Conservation (phyloP, 2,888 invertebrate genomes). For the Caenorhabditis sulstoni region DNA sequence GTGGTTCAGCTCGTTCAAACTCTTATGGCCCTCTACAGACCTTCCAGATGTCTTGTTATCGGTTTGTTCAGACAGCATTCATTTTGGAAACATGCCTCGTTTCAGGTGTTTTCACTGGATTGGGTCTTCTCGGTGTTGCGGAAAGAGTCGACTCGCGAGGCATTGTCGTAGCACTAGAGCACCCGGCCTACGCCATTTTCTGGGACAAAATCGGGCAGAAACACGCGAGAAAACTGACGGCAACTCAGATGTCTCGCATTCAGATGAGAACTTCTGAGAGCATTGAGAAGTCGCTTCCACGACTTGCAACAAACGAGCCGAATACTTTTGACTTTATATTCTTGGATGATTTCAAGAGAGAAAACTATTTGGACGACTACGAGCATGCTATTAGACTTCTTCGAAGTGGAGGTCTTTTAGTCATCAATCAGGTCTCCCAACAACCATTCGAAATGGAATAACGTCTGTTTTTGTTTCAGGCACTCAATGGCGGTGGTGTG, state of each 20-base stretch:
- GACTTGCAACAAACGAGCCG: slow-evolving; percentile 66
- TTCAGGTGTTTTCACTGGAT: slow-evolving; percentile 67
- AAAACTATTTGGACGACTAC: slow-evolving; percentile 81
- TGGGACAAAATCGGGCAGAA: slow-evolving; percentile 73
- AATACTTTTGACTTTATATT: slow-evolving; percentile 72
- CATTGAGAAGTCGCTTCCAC: slow-evolving; percentile 64
- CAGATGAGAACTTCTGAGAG: slow-evolving; percentile 70
- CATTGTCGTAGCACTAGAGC: slow-evolving; percentile 72
- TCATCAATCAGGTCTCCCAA: slow-evolving; percentile 80
- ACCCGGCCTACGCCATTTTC: slow-evolving; percentile 70
- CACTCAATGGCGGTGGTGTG: slow-evolving; percentile 67
- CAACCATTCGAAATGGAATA: background rate
- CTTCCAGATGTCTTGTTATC: slow-evolving; percentile 81
- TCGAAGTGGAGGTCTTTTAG: slow-evolving; percentile 81
- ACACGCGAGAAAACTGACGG: slow-evolving; percentile 65
- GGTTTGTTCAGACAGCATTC: slow-evolving; percentile 58
- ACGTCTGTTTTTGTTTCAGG: slow-evolving; percentile 36
- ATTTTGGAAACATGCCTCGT: background rate
- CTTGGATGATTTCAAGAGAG: slow-evolving; percentile 81
- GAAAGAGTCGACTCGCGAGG: slow-evolving; percentile 67
- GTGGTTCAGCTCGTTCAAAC: slow-evolving; percentile 77
- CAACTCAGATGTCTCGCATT: slow-evolving; percentile 67
- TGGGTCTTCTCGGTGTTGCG: slow-evolving; percentile 65
- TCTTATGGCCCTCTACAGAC: slow-evolving; percentile 77
- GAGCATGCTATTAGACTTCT: slow-evolving; percentile 81